These are phyloP conservation scores for Dasyornis broadbenti DNA, from an alignment of 2,113 vertebrate species.

Conservation along the genomic window DNA sequence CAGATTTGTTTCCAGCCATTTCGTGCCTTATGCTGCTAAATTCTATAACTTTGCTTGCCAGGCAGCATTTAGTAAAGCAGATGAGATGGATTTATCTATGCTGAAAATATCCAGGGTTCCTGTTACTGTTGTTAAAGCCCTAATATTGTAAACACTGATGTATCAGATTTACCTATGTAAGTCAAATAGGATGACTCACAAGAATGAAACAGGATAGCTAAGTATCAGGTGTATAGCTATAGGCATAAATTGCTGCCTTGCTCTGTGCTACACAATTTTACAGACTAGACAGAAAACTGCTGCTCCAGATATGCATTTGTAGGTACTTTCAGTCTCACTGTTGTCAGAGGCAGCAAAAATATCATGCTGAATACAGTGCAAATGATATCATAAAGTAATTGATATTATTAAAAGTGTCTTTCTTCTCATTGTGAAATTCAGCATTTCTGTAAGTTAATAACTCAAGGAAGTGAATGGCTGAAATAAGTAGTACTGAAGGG, in stretches of 20 bases:
- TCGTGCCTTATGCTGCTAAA: background rate
- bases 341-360: background rate
- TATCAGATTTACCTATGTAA: background rate
- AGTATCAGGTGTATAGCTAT: background rate
- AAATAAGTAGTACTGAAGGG: background rate
- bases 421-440: background rate
- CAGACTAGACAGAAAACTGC: background rate
- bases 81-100: background rate
- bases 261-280: background rate
- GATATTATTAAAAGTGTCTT: background rate
- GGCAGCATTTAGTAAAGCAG: conserved; percentile 5
- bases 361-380: background rate
- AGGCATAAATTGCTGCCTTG: background rate
- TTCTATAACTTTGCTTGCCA: background rate
- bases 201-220: background rate
- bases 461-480: background rate
- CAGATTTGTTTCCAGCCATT: background rate
- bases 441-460: background rate
- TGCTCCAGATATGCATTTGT: background rate
- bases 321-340: background rate
- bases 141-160: background rate
- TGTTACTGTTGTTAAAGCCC: background rate
- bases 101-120: background rate
- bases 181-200: background rate
- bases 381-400: background rate